These are phyloP conservation scores for Scelioninae gen. 2 DNA, from an alignment of 2,888 invertebrate species.

Conservation along the genomic window DNA sequence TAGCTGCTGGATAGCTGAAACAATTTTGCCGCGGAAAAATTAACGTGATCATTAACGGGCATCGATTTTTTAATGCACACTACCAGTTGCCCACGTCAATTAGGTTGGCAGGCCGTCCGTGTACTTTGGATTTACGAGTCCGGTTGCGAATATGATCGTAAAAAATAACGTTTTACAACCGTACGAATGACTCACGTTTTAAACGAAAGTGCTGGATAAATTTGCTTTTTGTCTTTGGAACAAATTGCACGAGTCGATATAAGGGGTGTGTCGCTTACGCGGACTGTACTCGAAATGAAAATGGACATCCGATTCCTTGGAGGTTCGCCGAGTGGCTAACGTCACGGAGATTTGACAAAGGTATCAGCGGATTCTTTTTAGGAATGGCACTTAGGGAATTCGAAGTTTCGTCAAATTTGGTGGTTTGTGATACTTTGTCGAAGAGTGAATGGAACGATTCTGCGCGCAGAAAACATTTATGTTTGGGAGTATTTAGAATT, in stretches of 20 bases:
- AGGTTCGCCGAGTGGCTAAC: no score
- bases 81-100: slow-evolving; percentile 6
- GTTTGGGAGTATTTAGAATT: no score
- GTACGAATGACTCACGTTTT: slow-evolving; percentile 9
- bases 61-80: slow-evolving; percentile 26
- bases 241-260: slow-evolving; percentile 13
- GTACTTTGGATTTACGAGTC: slow-evolving; percentile 21
- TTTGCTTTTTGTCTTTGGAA: slow-evolving; percentile 26
- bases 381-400: no score
- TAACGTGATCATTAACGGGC: background rate
- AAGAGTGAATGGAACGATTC: no score
- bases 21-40: background rate
- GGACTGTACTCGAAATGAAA: no score
- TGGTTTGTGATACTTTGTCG: no score
- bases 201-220: slow-evolving; percentile 32
- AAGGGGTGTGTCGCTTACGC: no score
- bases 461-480: no score
- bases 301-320: no score
- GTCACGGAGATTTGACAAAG: background rate
- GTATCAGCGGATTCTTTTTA: background rate
- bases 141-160: slow-evolving; percentile 43
- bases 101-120: slow-evolving; percentile 3
- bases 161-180: slow-evolving; percentile 32
- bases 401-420: no score
- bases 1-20: slow-evolving; percentile 10